A percentile compares a stretch with the other conserved stretches of the same genome.
Conservation (phyloP, 2,888 invertebrate species). For the Caenorhabditis sulstoni region DNA sequence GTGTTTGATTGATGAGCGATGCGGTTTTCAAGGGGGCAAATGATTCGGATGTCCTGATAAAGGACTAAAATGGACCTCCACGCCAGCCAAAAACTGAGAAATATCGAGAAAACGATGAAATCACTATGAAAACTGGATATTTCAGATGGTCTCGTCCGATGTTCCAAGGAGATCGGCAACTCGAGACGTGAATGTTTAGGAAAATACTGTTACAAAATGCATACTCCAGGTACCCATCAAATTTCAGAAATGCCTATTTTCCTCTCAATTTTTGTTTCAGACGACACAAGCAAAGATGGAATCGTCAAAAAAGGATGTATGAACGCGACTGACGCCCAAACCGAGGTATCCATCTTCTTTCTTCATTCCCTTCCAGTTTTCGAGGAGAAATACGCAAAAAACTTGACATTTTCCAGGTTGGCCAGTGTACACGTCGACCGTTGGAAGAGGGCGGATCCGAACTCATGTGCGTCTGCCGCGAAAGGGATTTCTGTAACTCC, state of each 20-base stretch:
- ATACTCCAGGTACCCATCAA: conserved; percentile 29
- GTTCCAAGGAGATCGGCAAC: conserved; percentile 35
- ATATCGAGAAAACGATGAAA: no score
- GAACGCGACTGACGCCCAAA: conserved; percentile 51
- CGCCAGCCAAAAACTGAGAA: no score
- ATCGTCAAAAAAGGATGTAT: conserved; percentile 55
- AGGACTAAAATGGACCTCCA: no score
- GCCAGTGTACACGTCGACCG: conserved; percentile 45
- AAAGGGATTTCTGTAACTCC: conserved; percentile 38
- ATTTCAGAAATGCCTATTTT: no score
- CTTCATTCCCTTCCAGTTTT: no score
- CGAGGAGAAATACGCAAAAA: no score
- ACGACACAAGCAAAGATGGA: conserved; percentile 24
- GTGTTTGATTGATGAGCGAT: no score
- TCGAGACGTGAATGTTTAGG: conserved; percentile 23
- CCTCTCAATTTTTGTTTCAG: conserved; percentile 17
- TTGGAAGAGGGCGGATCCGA: conserved; percentile 42
- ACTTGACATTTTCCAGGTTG: conserved; percentile 59
- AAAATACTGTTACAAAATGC: conserved; percentile 52
- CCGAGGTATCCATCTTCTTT: conserved; percentile 9
- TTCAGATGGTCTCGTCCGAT: conserved; percentile 37
- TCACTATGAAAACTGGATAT: not conserved
- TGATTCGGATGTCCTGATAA: no score
- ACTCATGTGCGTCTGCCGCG: conserved; percentile 44
- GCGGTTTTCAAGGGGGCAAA: no score